phyloP scores from a whole-genome alignment of 1,140 invertebrate species.

The Drosophila ohnishii region DNA sequence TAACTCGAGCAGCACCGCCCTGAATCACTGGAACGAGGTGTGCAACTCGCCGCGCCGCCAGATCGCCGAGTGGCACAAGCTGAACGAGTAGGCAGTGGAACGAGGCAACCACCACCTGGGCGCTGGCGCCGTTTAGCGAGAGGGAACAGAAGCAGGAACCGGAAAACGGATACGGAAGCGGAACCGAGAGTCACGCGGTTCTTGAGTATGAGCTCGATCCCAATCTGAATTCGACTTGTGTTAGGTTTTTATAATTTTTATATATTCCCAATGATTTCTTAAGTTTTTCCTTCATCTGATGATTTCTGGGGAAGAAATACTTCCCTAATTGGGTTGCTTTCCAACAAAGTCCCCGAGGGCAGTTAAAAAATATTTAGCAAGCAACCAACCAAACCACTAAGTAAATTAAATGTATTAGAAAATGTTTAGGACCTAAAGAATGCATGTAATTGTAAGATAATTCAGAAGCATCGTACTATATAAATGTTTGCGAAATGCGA shows the following conservation, averaged over 20 bases:
- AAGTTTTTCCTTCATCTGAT: slow-evolving; percentile 1
- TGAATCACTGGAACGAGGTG: slow-evolving; percentile 98
- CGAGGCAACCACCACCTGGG: slow-evolving; percentile 28
- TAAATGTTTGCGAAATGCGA: slow-evolving; percentile 21
- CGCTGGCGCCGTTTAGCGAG: slow-evolving; percentile 56
- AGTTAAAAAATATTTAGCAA: slow-evolving; percentile 18
- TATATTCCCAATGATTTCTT: background rate
- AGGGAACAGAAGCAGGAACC: slow-evolving; percentile 32
- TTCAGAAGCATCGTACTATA: slow-evolving; percentile 31
- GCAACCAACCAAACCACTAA: slow-evolving; percentile 29
- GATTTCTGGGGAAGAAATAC: background rate
- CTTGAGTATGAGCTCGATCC: slow-evolving; percentile 38
- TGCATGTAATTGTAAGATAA: slow-evolving; percentile 72
- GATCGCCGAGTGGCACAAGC: slow-evolving; percentile 99
- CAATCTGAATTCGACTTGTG: slow-evolving; percentile 6
- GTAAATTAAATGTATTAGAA: slow-evolving; percentile 79
- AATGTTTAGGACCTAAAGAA: slow-evolving; percentile 70
- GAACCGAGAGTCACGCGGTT: slow-evolving; percentile 31
- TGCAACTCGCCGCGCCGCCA: slow-evolving; percentile 97
- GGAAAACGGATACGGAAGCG: slow-evolving; percentile 6
- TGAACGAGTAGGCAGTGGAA: slow-evolving; percentile 89
- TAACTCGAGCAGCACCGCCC: slow-evolving; percentile 90
- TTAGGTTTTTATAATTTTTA: slow-evolving; percentile 14
- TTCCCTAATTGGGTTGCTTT: slow-evolving; percentile 4
- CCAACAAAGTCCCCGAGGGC: background rate